Evolutionary conservation across 1,140 invertebrate genomes (phyloP).

Genomic region (Cephus cinctus): DNA sequence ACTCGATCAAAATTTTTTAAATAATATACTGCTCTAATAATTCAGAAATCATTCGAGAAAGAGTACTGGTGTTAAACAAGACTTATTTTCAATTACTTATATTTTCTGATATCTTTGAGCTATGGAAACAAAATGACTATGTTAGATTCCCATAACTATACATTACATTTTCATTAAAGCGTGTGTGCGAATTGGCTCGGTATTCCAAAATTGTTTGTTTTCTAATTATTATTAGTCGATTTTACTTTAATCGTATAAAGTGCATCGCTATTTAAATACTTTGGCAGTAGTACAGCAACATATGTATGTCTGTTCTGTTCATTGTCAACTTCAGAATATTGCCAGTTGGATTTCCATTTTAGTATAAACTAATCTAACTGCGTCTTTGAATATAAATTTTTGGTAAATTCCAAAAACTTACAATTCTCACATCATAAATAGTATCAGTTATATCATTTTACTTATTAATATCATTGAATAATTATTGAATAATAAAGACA

Average conservation of each 20-base stretch:
- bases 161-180: conserved; percentile 17
- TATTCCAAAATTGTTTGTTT: conserved; percentile 37
- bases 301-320: too few relatives aligned
- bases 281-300: too few relatives aligned
- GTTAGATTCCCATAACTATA: conserved; percentile 22
- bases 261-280: too few relatives aligned
- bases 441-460: conserved; percentile 13
- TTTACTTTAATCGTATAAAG: neutral
- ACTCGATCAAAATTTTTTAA: too few relatives aligned
- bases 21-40: too few relatives aligned
- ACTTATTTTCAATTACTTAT: conserved; percentile 15
- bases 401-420: too few relatives aligned
- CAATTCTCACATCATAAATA: too few relatives aligned
- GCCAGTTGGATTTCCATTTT: too few relatives aligned
- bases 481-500: conserved; percentile 7
- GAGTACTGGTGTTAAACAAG: conserved; percentile 12
- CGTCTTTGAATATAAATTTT: too few relatives aligned
- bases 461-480: neutral
- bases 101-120: conserved; percentile 14
- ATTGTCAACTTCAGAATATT: too few relatives aligned
- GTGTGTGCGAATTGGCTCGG: conserved; percentile 28
- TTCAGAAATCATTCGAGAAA: conserved; percentile 13
- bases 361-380: too few relatives aligned
- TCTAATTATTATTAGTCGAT: conserved; percentile 21
- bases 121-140: conserved; percentile 28